Evolutionary conservation across 1,140 invertebrate species (phyloP), one percentile per base, ranked within the genome.

Genomic region (Anastrepha ludens): DNA sequence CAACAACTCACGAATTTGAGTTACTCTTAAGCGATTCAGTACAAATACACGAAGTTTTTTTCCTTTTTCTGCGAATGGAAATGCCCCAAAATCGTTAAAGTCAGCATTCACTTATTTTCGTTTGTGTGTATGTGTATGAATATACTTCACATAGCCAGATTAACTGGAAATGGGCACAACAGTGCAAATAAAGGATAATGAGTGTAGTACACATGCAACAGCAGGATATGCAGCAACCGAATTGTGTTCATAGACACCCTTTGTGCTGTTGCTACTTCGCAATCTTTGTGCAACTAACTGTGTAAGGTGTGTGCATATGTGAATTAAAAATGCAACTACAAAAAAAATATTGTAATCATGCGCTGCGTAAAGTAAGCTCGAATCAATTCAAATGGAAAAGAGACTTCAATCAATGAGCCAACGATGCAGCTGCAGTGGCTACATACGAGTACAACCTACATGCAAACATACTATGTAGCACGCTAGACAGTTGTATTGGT

Each of bases 251-350:
- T 8, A n/a, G 9, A 13, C 62, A 8, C 62, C 20, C 17, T 64
- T 20, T 64, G 17, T 64, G 20, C 62, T 1, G 29, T 29, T 29
- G 29, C 29, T 29, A 29, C 29, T 29, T 29, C 29, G 29, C 29
- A 29, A 29, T 29, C 29, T 29, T 29, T 29, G 29, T 29, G 29
- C 29, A 29, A 29, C 29, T 29, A 29, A 29, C 29, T 29, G 29
- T 29, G 29, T 29, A 29, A 29, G 29, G 29, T 29, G 29, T 67
- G 29, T 41, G 20, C 65, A 67, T 39, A 67, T 67, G 65, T 29
- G 20, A 67, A 64, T 64, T 20, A 17, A 20, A 64, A 64, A 64
- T 64, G 62, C 62, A 64, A 64, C 62, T 64, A 64, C 15, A 64
- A 17, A 20, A 6, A 20, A 20, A 64, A 64, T 9, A 64, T 64